Evolutionary conservation across 2,113 vertebrate species (phyloP).

Genomic region (Athene cunicularia): DNA sequence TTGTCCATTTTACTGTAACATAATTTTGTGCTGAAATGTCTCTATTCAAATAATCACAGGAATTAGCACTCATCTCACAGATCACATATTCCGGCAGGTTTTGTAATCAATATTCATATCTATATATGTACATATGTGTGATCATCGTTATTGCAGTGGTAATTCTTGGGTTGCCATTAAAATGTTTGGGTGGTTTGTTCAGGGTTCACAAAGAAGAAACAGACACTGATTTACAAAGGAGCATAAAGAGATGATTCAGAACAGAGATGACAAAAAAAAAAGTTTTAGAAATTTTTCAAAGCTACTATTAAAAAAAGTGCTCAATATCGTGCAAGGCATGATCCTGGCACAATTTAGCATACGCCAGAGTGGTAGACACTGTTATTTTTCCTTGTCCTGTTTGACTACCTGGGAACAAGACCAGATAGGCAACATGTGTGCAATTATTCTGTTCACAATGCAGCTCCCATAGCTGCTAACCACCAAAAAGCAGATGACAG

Average conservation of each 20-base stretch:
- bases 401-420: not conserved
- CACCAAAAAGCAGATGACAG: not conserved
- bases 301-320: not conserved
- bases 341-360: not conserved
- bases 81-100: not conserved
- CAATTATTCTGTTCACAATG: not conserved
- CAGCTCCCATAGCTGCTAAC: not conserved
- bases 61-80: not conserved
- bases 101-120: not conserved
- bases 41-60: not conserved
- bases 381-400: not conserved
- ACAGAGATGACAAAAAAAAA: not conserved
- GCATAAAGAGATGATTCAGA: not conserved
- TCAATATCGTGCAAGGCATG: not conserved
- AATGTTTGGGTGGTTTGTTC: not conserved
- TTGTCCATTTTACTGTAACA: not conserved
- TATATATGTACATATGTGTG: not conserved
- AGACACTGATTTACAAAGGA: not conserved
- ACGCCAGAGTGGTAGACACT: not conserved
- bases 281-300: not conserved
- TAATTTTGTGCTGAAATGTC: not conserved
- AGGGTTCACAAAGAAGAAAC: not conserved
- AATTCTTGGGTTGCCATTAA: not conserved
- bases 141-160: not conserved
- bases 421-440: fast-evolving